Evolutionary conservation across 2,888 invertebrate species (phyloP), one percentile per base, ranked within the genome.

Genomic region (Aphidius colemani): DNA sequence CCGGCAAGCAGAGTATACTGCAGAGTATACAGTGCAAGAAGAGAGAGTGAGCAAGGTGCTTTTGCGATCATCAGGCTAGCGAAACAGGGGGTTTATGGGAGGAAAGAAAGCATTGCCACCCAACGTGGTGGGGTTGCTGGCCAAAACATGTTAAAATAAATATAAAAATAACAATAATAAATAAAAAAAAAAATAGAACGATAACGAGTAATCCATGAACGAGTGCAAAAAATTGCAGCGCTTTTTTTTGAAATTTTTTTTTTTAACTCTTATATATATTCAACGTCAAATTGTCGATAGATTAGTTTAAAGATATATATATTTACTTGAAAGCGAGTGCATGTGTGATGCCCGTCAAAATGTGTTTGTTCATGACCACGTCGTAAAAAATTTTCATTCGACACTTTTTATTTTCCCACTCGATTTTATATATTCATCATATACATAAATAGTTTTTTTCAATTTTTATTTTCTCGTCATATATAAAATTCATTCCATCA

Each of bases 211-310:
- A 62, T 63, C 66, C 53, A 56, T 65, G 63, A 61, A 50, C 64
- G 64, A 63, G 67, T 69, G 67, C 74, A 75, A 78, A 79, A 18
- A 79, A 80, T 79, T 78, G 75, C 79, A 74, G 76, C 73, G 77
- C 72, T 65, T 78, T 79, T 81, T 80, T 81, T 80, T 18, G 0
- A 18, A 18, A 18, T 18, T 18, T 18, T 76, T 75, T 74, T 75
- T 39, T 51, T 39, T 39, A 7, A 39, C 6, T 10, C 40, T 40
- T 30, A 18, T 30, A 39, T 51, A 8, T 50, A 39, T 53, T 58
- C 72, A 66, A 65, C 75, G 78, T 80, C 80, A 81, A 81, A 80
- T 79, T 80, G 80, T 77, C 81, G 78, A 82, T 80, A 77, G 78
- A 82, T 81, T 81, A 76, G 77, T 79, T 82, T 81, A 80, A 74